phyloP scores from a whole-genome alignment of 1,140 invertebrate species.

The Caenorhabditis briggsae region DNA sequence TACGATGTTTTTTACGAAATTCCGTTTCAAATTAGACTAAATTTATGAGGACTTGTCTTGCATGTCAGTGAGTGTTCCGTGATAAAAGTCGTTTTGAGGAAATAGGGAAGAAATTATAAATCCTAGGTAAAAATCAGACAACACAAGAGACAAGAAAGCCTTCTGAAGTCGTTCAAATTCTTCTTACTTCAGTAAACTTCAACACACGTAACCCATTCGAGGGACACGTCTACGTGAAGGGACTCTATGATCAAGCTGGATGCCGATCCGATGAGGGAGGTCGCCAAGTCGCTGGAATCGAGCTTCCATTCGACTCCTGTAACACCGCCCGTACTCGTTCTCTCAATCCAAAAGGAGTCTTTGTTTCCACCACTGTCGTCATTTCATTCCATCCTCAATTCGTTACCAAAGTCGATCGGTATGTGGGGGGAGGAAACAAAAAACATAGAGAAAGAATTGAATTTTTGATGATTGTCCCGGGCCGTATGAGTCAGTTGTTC shows the following conservation, averaged over 20 bases:
- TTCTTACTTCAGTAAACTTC: constrained; percentile 71
- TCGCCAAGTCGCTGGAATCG: constrained; percentile 77
- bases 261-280: constrained; percentile 77
- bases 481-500: constrained; percentile 43
- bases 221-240: constrained; percentile 78
- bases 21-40: background rate
- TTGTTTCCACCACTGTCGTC: constrained; percentile 77
- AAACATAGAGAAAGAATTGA: constrained; percentile 4
- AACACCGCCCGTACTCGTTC: constrained; percentile 78
- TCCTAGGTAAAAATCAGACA: too few relatives aligned
- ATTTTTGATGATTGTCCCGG: background rate
- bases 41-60: too few relatives aligned
- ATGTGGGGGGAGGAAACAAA: background rate
- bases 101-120: too few relatives aligned
- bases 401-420: constrained; percentile 77
- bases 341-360: constrained; percentile 76
- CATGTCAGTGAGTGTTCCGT: too few relatives aligned
- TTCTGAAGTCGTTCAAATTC: too few relatives aligned
- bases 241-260: constrained; percentile 76
- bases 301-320: constrained; percentile 77
- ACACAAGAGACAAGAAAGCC: too few relatives aligned
- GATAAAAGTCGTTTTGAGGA: too few relatives aligned
- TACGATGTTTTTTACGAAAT: background rate
- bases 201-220: constrained; percentile 78
- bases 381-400: constrained; percentile 78